Evolutionary conservation across 1,140 invertebrate genomes (phyloP), one percentile per base, ranked within the genome.

Genomic region (Scaptomyza graminum): DNA sequence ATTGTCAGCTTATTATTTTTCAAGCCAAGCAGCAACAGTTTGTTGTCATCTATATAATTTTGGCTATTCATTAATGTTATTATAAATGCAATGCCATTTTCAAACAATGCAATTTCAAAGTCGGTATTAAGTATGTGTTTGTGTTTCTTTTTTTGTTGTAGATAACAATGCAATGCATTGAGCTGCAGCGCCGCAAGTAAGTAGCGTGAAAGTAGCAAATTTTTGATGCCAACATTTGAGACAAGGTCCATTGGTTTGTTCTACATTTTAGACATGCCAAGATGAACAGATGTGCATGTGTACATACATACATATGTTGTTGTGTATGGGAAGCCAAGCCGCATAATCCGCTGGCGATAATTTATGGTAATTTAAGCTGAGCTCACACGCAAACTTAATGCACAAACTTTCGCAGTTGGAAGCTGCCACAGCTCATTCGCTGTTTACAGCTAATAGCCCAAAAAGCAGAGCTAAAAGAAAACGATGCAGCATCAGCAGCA

Each of bases 301-400:
- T 54, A 37, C 44, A 39, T 11, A 11, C 34, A 37, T 37, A 39
- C 34, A 39, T 39, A 41, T 41, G 41, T 65, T 31, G 28, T 47
- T 44, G 15, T 41, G 43, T 47, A 31, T 60, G 55, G 56, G 63
- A 31, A 76, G 51, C 22, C 54, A 59, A 46, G 57, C 72, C 61
- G 71, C 78, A 85, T 87, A 81, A 85, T 85, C 74, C 56, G 54
- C 16, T 47, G 47, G 74, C 74, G 81, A 87, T 87, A 87, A 82
- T 87, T 72, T 88, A 82, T 88, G 83, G 50, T 82, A 79, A 88
- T 82, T 63, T 61, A 62, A 76, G 64, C 60, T 64, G 44, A 76
- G 67, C 71, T 70, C 61, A 70, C 82, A 82, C 82, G 82, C 82
- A 87, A 87, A 59, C 64, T 52, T 51, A 41, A 68, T 60, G 43